These are phyloP conservation scores for Antrozous pallidus DNA, from an alignment of 2,797 vertebrate species.

Conservation along the genomic window DNA sequence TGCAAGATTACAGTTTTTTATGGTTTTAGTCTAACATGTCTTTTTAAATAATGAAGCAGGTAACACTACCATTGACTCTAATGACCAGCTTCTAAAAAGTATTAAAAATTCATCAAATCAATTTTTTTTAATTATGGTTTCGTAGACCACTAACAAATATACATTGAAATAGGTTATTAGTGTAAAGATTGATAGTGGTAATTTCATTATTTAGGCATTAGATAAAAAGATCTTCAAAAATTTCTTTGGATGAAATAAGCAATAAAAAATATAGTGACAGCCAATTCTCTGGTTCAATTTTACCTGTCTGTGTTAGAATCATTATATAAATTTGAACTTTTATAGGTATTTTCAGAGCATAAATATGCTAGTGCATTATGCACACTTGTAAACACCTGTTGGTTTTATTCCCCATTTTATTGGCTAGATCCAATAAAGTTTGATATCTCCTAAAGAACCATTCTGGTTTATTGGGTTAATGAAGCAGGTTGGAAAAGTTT, in stretches of 20 bases:
- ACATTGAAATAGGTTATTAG: constrained; percentile 70
- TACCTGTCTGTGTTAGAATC: neutral
- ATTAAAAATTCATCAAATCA: constrained; percentile 75
- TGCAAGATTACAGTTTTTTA: constrained; percentile 69
- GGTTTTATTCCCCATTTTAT: neutral
- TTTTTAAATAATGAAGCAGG: constrained; percentile 76
- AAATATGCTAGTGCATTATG: neutral
- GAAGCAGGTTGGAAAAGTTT: constrained; percentile 6
- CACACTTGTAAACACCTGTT: neutral
- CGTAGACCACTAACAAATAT: constrained; percentile 69
- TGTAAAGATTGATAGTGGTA: constrained; percentile 77
- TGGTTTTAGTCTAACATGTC: constrained; percentile 71
- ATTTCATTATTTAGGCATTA: constrained; percentile 50
- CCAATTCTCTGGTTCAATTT: neutral
- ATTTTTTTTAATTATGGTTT: constrained; percentile 80
- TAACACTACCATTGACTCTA: constrained; percentile 72
- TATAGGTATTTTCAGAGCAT: constrained; percentile 26
- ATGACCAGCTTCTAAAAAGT: constrained; percentile 67
- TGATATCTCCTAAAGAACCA: neutral
- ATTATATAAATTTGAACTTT: constrained; percentile 3
- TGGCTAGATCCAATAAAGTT: neutral
- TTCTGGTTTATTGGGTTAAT: constrained; percentile 23
- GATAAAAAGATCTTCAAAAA: constrained; percentile 63
- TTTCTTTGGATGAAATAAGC: neutral
- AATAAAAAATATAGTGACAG: constrained; percentile 32